Conservation (phyloP, 2,797 vertebrate genomes). For the Sebastolobus alascanus region DNA sequence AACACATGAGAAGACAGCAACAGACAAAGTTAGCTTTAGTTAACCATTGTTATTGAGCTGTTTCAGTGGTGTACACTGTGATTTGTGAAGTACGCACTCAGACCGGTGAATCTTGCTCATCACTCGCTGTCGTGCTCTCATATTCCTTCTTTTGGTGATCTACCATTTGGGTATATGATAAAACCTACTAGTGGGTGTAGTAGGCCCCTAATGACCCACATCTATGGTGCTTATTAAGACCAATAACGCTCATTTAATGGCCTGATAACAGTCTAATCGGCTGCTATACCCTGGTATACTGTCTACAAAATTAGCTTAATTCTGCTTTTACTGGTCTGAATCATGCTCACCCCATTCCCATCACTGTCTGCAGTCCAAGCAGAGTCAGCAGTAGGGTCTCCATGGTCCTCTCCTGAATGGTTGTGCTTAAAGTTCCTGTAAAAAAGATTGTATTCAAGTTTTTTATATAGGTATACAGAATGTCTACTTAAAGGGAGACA, state of each 20-base stretch:
- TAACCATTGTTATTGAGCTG: background rate
- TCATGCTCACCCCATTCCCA: conserved; percentile 75
- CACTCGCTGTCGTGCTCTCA: background rate
- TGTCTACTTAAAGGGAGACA: background rate
- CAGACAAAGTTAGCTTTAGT: background rate
- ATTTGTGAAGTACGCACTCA: background rate
- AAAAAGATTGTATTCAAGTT: background rate
- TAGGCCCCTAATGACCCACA: background rate
- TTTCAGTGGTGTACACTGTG: conserved; percentile 1
- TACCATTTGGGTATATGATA: background rate
- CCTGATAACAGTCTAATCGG: background rate
- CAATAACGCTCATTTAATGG: background rate
- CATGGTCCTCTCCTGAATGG: conserved; percentile 58
- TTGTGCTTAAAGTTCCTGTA: conserved; percentile 27
- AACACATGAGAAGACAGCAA: background rate
- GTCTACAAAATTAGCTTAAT: background rate
- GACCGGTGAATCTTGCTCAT: background rate
- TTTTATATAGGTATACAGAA: background rate
- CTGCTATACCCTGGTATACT: background rate
- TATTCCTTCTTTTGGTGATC: background rate
- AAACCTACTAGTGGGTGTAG: background rate
- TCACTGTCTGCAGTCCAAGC: conserved; percentile 72
- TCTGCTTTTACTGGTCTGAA: background rate
- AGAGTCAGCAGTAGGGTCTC: conserved; percentile 69
- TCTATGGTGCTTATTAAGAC: background rate